phyloP scores from a whole-genome alignment of 2,888 invertebrate species.

The Rhorus exstirpatorius region DNA sequence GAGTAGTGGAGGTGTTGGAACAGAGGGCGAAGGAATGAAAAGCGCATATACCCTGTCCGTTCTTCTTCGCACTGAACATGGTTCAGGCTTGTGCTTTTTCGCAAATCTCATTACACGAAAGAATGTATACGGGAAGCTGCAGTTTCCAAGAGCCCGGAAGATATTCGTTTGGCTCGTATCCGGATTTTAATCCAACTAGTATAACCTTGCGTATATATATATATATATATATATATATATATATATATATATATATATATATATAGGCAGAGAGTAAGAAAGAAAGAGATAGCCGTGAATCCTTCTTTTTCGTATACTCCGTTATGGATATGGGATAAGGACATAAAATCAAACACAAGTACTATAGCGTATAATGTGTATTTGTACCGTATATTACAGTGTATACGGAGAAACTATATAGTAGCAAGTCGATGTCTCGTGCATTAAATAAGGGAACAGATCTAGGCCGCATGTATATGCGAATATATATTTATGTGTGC shows the following conservation, averaged over 20 bases:
- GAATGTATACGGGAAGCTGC: conserved; percentile 49
- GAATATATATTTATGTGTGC: too few relatives aligned
- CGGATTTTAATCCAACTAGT: conserved; percentile 47
- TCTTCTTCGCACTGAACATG: background rate
- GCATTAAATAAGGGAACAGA: conserved; percentile 53
- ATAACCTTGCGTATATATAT: conserved; percentile 28
- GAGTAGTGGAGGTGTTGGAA: background rate
- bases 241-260: too few relatives aligned
- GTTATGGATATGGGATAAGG: conserved; percentile 50
- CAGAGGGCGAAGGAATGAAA: conserved; percentile 22
- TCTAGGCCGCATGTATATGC: conserved; percentile 42
- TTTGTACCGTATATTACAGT: background rate
- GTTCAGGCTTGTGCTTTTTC: conserved; percentile 36
- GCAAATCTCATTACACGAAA: conserved; percentile 66
- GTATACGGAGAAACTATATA: background rate
- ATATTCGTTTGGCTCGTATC: conserved; percentile 46
- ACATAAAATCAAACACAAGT: conserved; percentile 34
- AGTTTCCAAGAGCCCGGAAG: conserved; percentile 45
- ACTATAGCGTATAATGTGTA: conserved; percentile 9
- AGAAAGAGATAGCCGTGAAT: background rate
- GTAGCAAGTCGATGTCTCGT: conserved; percentile 44
- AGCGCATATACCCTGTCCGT: conserved; percentile 20
- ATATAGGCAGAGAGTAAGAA: background rate
- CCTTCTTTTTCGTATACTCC: conserved; percentile 34
- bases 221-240: too few relatives aligned